Percentiles rank a stretch among this genome's conserved stretches.
phyloP scores from a whole-genome alignment of 2,113 vertebrate species.

The Noctilio leporinus region DNA sequence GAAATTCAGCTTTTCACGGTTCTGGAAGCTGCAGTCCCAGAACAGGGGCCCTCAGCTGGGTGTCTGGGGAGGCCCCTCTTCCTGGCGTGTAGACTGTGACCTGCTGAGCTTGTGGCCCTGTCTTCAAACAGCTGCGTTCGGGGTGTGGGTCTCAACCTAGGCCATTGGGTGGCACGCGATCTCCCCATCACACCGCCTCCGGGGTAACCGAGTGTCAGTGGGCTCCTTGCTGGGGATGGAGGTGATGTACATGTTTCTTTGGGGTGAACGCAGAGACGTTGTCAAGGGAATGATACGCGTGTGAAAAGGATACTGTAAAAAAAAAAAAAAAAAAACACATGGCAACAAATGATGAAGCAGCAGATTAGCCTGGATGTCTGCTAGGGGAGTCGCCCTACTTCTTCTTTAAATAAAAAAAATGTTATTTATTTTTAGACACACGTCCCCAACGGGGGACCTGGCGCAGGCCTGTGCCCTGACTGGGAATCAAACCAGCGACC shows the following conservation, averaged over 20 bases:
- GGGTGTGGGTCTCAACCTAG: not conserved
- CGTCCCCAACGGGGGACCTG: too few relatives aligned
- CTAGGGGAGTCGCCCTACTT: too few relatives aligned
- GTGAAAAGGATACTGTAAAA: not conserved
- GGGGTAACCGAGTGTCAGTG: not conserved
- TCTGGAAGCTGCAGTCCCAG: not conserved
- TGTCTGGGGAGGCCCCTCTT: not conserved
- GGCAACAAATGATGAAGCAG: not conserved
- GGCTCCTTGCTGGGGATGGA: not conserved
- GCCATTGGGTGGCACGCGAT: not conserved
- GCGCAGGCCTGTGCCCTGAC: too few relatives aligned
- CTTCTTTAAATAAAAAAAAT: too few relatives aligned
- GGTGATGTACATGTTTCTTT: not conserved
- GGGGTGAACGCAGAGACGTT: not conserved
- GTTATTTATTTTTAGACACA: too few relatives aligned
- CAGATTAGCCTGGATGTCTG: not conserved
- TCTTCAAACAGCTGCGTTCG: not conserved
- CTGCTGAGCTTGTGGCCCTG: accelerated
- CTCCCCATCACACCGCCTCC: not conserved
- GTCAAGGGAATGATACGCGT: not conserved
- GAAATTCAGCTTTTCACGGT: not conserved
- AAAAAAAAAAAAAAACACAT: not conserved
- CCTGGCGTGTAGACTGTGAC: not conserved
- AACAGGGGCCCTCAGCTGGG: not conserved
- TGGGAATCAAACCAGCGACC: too few relatives aligned